Evolutionary conservation across 2,888 invertebrate genomes (phyloP).

Genomic region (Epinotia bilunana): DNA sequence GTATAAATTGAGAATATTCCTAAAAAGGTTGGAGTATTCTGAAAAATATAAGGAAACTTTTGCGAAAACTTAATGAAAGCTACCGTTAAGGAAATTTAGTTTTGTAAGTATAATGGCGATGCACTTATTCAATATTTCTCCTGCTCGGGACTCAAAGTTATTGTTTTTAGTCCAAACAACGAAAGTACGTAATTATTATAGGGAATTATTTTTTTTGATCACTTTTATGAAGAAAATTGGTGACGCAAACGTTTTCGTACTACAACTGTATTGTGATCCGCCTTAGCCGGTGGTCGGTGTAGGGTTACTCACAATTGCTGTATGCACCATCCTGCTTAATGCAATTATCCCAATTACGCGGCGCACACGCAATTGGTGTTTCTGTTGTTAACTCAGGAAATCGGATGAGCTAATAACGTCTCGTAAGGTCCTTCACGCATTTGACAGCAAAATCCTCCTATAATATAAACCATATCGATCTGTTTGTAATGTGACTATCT

Average conservation of each 20-base stretch:
- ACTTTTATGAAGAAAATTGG: not conserved
- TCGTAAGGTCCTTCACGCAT: not conserved
- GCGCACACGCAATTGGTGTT: slow-evolving; percentile 41
- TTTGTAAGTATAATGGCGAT: no score
- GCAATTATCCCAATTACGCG: slow-evolving; percentile 43
- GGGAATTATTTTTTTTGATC: no score
- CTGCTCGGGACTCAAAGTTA: no score
- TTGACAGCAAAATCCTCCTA: not conserved
- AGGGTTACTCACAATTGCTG: slow-evolving; percentile 38
- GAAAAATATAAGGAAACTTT: no score
- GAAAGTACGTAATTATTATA: no score
- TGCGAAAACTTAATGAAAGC: no score
- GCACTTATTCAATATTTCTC: no score
- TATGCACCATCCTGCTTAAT: slow-evolving; percentile 45
- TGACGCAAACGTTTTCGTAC: slow-evolving; percentile 4
- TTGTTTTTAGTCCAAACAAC: no score
- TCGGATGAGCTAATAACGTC: slow-evolving; percentile 27
- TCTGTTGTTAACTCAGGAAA: slow-evolving; percentile 34
- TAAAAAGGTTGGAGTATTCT: no score
- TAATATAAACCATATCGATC: not conserved
- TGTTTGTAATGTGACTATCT: no score
- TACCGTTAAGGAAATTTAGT: no score
- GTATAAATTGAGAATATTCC: no score
- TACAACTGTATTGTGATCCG: slow-evolving; percentile 12
- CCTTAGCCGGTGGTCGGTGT: slow-evolving; percentile 42